Conservation (phyloP, 2,888 invertebrate genomes). For the Mythimna lalbum region DNA sequence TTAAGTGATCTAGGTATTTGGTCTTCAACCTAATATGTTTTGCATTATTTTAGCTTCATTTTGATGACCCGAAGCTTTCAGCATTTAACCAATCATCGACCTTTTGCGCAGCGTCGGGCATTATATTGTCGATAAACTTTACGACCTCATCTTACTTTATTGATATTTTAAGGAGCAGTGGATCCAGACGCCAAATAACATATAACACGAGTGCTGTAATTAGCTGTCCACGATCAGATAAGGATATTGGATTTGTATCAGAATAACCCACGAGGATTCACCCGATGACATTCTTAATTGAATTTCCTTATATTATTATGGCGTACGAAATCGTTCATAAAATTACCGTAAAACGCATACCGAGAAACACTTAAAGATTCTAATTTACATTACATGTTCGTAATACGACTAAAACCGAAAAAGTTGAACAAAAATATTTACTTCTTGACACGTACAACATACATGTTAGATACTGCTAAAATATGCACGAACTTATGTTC, state of each 20-base stretch:
- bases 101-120: conserved; percentile 64
- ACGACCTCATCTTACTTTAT: conserved; percentile 71
- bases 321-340: conserved; percentile 47
- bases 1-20: conserved; percentile 11
- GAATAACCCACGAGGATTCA: conserved; percentile 20
- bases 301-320: conserved; percentile 37
- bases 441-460: conserved; percentile 29
- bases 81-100: conserved; percentile 57
- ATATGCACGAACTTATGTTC: conserved; percentile 29
- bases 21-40: conserved; percentile 1
- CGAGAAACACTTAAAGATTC: conserved; percentile 52
- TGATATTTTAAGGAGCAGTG: conserved; percentile 67
- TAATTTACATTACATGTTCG: conserved; percentile 57
- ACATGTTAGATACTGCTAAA: conserved; percentile 36
- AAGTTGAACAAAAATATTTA: conserved; percentile 47
- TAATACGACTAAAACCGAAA: conserved; percentile 53
- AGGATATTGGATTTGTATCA: conserved; percentile 30
- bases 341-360: conserved; percentile 60
- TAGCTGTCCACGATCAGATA: conserved; percentile 54
- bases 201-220: conserved; percentile 67
- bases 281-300: conserved; percentile 43
- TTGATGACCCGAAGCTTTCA: conserved; percentile 49
- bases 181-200: conserved; percentile 61
- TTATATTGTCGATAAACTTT: conserved; percentile 77
- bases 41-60: conserved; percentile 21